Percentiles rank a stretch among this genome's conserved stretches.
Evolutionary conservation across 2,113 vertebrate genomes (phyloP).

Genomic region (Pycnonotus jocosus): DNA sequence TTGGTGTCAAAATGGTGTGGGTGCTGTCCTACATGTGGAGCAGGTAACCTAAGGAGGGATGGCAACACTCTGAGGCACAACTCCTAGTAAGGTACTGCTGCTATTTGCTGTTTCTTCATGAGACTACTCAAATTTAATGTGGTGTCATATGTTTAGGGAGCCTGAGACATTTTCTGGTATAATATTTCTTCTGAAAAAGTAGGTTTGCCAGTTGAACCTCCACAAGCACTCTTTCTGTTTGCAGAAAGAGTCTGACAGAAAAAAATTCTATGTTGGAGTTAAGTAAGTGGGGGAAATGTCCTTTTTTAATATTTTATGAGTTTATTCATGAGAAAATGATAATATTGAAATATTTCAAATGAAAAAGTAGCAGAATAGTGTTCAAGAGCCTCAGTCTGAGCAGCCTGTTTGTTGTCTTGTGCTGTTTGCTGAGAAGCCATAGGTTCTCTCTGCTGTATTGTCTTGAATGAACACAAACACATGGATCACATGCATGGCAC

Average conservation of each 20-base stretch:
- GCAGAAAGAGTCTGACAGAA: not conserved
- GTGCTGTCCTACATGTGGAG: not conserved
- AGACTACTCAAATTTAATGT: not conserved
- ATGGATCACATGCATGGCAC: not conserved
- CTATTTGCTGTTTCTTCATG: not conserved
- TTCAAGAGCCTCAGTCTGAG: not conserved
- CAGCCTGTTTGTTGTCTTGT: not conserved
- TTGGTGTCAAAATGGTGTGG: not conserved
- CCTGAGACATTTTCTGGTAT: not conserved
- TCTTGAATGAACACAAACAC: not conserved
- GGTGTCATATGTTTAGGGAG: not conserved
- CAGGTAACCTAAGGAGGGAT: not conserved
- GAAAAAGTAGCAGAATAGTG: not conserved
- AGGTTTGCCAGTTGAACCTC: accelerated
- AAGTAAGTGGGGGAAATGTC: not conserved
- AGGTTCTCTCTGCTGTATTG: not conserved
- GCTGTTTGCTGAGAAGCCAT: not conserved
- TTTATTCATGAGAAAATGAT: too few relatives aligned
- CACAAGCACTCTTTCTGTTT: not conserved
- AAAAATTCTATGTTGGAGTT: not conserved
- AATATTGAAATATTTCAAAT: not conserved
- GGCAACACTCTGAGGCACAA: not conserved
- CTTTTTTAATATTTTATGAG: not conserved
- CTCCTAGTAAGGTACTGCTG: not conserved
- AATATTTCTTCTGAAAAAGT: not conserved